Evolutionary conservation across 2,113 vertebrate genomes (phyloP).

Genomic region (Xiphorhynchus elegans): DNA sequence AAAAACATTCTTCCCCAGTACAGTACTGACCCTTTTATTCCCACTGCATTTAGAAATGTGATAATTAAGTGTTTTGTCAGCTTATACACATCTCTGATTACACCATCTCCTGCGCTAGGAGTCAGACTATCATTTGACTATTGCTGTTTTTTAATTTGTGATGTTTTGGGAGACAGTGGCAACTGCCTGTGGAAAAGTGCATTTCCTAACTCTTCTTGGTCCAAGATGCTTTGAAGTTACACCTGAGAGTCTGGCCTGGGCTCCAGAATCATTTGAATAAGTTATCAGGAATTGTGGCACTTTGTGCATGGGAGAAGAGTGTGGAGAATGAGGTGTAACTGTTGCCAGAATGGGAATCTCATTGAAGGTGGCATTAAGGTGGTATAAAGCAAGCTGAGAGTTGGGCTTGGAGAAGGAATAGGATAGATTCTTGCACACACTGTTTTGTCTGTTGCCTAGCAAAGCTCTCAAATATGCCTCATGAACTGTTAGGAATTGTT

Average conservation of each 20-base stretch:
- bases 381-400: background rate
- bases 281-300: background rate
- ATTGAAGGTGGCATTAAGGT: background rate
- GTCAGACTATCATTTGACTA: background rate
- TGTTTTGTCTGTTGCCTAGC: background rate
- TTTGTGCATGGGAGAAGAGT: background rate
- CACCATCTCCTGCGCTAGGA: background rate
- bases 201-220: background rate
- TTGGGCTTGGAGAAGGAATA: background rate
- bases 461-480: background rate
- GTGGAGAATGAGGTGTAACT: background rate
- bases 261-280: background rate
- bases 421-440: background rate
- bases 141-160: background rate
- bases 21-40: background rate
- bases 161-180: background rate
- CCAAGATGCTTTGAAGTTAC: background rate
- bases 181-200: background rate
- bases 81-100: background rate
- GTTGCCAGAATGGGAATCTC: background rate
- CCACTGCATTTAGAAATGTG: background rate
- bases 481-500: background rate
- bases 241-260: background rate
- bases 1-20: background rate
- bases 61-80: background rate